A percentile compares a stretch with the other conserved stretches of the same genome.
These are phyloP conservation scores for Manacus vitellinus DNA, from an alignment of 2,113 vertebrate species.

Conservation along the genomic window DNA sequence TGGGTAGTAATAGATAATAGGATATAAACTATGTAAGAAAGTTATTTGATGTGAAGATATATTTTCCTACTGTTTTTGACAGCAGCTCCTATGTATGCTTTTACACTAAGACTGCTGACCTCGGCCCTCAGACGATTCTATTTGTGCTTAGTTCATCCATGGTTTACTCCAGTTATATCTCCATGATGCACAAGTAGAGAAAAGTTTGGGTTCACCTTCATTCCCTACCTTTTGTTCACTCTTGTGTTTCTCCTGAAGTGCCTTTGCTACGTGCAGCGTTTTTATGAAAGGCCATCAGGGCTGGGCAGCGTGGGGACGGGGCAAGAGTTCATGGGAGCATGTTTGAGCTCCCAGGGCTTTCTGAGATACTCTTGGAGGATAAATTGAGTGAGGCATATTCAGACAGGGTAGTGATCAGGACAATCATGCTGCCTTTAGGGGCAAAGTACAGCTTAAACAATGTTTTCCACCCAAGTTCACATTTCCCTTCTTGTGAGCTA, in stretches of 20 bases:
- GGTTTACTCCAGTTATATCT: background rate
- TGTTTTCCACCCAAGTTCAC: background rate
- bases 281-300: too few species aligned
- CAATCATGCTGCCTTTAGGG: background rate
- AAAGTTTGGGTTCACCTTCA: background rate
- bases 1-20: background rate
- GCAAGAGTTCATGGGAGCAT: background rate
- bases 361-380: background rate
- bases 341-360: background rate
- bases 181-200: background rate
- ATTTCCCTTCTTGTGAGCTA: background rate
- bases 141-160: background rate
- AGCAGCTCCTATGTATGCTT: background rate
- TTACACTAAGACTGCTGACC: background rate
- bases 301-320: background rate
- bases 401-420: background rate
- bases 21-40: background rate
- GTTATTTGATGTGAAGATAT: background rate
- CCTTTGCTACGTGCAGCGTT: accelerated
- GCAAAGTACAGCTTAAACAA: background rate
- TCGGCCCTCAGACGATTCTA: background rate
- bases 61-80: background rate
- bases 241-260: background rate
- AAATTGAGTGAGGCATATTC: background rate
- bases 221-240: background rate